Evolutionary conservation across 2,888 invertebrate genomes (phyloP).

Genomic region (Dermolepida albohirtum): DNA sequence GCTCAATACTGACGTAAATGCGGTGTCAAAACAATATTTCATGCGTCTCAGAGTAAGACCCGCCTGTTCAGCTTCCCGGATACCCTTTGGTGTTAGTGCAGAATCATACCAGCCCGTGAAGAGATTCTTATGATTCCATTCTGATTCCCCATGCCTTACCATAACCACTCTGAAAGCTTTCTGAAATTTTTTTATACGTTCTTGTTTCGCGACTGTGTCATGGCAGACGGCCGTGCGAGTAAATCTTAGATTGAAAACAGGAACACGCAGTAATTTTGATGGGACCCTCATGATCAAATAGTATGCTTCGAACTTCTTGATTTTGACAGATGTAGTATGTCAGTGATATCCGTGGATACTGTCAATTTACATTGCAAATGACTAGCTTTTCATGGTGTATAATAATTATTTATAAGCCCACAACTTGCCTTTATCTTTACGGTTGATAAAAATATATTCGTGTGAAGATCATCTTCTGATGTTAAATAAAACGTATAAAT

Average conservation of each 20-base stretch:
- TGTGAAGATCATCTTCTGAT: no score
- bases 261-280: neutral
- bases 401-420: no score
- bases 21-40: conserved; percentile 79
- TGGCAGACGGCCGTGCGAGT: neutral
- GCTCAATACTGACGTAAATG: conserved; percentile 83
- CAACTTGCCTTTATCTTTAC: no score
- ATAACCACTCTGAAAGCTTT: conserved; percentile 37
- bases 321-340: no score
- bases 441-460: no score
- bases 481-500: no score
- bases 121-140: conserved; percentile 42
- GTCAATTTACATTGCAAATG: no score
- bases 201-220: neutral
- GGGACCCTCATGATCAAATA: neutral
- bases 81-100: conserved; percentile 62
- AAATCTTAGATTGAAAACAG: no score
- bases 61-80: conserved; percentile 76
- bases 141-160: conserved; percentile 44
- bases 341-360: no score
- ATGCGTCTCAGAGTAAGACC: conserved; percentile 80
- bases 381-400: no score
- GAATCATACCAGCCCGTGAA: conserved; percentile 44
- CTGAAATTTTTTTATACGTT: neutral
- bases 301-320: no score